Base-by-base conservation (phyloP, 2,113 vertebrate species). In the Ammodytes dubius region DNA sequence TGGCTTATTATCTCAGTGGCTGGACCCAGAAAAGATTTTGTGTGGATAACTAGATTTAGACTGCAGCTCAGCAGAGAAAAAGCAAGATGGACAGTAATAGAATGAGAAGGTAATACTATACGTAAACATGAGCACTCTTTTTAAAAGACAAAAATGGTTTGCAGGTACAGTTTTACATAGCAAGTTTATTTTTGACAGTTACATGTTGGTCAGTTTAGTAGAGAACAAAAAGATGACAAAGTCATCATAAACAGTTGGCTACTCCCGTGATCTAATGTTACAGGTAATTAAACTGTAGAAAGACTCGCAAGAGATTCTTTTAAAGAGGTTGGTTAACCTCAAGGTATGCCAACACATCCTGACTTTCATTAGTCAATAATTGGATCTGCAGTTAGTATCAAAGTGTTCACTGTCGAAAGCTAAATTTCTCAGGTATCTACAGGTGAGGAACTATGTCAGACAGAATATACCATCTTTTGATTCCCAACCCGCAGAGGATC, bases 1-100 rank as follows among this genome's bases (percentile, higher is more conserved):
- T 60, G 84, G 79, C 53, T 82, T 74, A 90, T 83, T 82, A 75
- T 79, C 70, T 84, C 58, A 58, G 42, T 35, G 69, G 78, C 77
- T 70, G 56, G 40, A 88, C 59, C 59, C 4, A 70, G 67, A 60
- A 37, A 50, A 45, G 19, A 56, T 74, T 73, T 75, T 72, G 65
- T 64, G 6, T 27, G 10, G 72, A 10, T 64, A 73, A 77, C 82
- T 57, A 53, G 42, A 87, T 83, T 85, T 52, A 58, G 45, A 83
- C 58, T 72, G 66, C 75, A 74, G 56, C 64, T 69, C 70, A 45
- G 45, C 52, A 35, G 49, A 83, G 49, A 83, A 79, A 76, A 75
- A 50, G 53, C 15, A 15, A 42, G 57, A 43, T 64, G 40, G 27
- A 27, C 27, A 27, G 27, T 52, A 68, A 77, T 14, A 40, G 45